Percentiles rank a stretch among this genome's conserved stretches.
These are phyloP conservation scores for Echeneis naucrates DNA, from an alignment of 2,797 vertebrate genomes.

Conservation along the genomic window DNA sequence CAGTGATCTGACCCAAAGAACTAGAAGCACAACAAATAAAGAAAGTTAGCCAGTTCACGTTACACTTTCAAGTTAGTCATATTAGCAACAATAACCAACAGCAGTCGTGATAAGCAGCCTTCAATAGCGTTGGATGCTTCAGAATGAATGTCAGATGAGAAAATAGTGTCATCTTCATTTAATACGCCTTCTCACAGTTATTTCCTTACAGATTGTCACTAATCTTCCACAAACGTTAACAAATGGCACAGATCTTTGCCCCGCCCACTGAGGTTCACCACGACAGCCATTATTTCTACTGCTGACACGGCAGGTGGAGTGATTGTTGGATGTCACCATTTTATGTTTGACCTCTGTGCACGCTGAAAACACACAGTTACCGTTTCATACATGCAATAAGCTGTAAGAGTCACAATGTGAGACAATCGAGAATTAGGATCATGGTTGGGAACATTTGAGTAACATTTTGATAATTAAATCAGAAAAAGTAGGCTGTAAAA, in stretches of 20 bases:
- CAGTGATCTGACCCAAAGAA: not conserved
- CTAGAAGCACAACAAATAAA: not conserved
- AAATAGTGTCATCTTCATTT: not conserved
- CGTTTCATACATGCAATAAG: slow-evolving; percentile 39
- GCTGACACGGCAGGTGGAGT: slow-evolving; percentile 5
- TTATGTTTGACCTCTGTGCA: slow-evolving; percentile 26
- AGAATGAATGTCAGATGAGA: not conserved
- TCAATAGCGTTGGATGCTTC: not conserved
- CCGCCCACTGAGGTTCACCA: slow-evolving; percentile 3
- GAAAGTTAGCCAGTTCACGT: not conserved
- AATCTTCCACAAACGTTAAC: not conserved
- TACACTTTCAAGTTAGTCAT: not conserved
- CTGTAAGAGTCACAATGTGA: slow-evolving; percentile 31
- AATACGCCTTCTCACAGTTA: not conserved
- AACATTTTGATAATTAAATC: slow-evolving; percentile 41
- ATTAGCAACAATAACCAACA: not conserved
- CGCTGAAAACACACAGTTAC: slow-evolving; percentile 12
- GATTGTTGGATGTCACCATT: slow-evolving; percentile 7
- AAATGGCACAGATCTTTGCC: not conserved
- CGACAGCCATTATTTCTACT: slow-evolving; percentile 32
- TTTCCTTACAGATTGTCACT: not conserved
- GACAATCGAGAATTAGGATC: slow-evolving; percentile 53
- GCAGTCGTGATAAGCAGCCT: not conserved
- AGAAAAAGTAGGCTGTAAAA: slow-evolving; percentile 18
- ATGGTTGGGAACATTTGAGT: not conserved